phyloP scores from a whole-genome alignment of 2,888 invertebrate genomes.

The Zaprionus lineosus region DNA sequence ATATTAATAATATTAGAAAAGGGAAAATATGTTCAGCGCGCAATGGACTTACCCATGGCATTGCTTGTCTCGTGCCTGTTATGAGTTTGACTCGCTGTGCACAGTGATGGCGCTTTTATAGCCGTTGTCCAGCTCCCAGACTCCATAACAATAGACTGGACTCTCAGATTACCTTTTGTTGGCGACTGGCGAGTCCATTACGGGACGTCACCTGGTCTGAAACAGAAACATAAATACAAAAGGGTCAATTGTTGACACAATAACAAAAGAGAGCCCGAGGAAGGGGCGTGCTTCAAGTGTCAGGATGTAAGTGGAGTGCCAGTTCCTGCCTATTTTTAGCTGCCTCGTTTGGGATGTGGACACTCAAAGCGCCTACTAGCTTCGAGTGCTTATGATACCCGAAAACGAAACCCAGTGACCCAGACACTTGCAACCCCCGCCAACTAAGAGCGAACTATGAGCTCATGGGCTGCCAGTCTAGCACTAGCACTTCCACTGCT shows the following conservation, averaged over 20 bases:
- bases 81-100: constrained; percentile 34
- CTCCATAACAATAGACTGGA: constrained; percentile 51
- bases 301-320: constrained; percentile 27
- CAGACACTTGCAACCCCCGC: constrained; percentile 54
- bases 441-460: constrained; percentile 32
- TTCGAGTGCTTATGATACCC: constrained; percentile 23
- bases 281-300: constrained; percentile 44
- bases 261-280: constrained; percentile 51
- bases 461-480: constrained; percentile 43
- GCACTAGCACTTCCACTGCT: constrained; percentile 16
- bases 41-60: constrained; percentile 66
- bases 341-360: not conserved
- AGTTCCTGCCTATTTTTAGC: constrained; percentile 38
- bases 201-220: constrained; percentile 69
- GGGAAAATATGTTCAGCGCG: no score
- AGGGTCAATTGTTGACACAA: constrained; percentile 63
- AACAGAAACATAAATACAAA: constrained; percentile 48
- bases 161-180: constrained; percentile 76
- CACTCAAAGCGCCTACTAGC: constrained; percentile 1
- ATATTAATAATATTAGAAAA: no score
- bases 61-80: constrained; percentile 47
- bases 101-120: constrained; percentile 47
- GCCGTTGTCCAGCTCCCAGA: constrained; percentile 26
- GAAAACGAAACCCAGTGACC: constrained; percentile 64
- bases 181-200: constrained; percentile 62